These are phyloP conservation scores for Apostichopus japonicus DNA, from an alignment of 35 echinoderm and acorn worm genomes.

Conservation along the genomic window DNA sequence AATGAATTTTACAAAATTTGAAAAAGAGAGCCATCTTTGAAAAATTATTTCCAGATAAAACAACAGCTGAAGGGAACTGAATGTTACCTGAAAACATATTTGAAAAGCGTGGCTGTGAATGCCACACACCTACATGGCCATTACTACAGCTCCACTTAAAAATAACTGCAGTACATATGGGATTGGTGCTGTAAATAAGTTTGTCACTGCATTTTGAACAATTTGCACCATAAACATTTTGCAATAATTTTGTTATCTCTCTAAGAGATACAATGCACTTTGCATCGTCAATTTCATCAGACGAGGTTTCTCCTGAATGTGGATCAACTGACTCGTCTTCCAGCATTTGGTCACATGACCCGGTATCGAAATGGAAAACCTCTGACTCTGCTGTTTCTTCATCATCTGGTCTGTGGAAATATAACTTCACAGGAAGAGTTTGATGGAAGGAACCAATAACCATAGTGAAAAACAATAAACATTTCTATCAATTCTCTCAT, in stretches of 20 bases:
- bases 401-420: background rate
- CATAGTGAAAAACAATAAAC: too few relatives aligned
- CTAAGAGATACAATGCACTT: slow-evolving; percentile 42
- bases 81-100: slow-evolving; percentile 59
- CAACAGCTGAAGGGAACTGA: slow-evolving; percentile 25
- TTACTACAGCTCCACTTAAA: slow-evolving; percentile 30
- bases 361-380: background rate
- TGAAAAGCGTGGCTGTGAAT: slow-evolving; percentile 2
- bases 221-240: background rate
- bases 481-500: too few relatives aligned
- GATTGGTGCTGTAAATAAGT: background rate
- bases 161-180: slow-evolving; percentile 16
- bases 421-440: too few relatives aligned
- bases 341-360: background rate
- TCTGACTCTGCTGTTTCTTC: slow-evolving; percentile 11
- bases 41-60: slow-evolving; percentile 36
- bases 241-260: background rate
- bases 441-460: too few relatives aligned
- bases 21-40: slow-evolving; percentile 21
- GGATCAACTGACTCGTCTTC: background rate
- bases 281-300: slow-evolving; percentile 13
- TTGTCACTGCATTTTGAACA: background rate
- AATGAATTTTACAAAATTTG: background rate
- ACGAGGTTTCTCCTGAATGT: background rate
- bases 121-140: slow-evolving; percentile 13